phyloP scores from a whole-genome alignment of 2,797 vertebrate genomes.

The Prionace glauca region DNA sequence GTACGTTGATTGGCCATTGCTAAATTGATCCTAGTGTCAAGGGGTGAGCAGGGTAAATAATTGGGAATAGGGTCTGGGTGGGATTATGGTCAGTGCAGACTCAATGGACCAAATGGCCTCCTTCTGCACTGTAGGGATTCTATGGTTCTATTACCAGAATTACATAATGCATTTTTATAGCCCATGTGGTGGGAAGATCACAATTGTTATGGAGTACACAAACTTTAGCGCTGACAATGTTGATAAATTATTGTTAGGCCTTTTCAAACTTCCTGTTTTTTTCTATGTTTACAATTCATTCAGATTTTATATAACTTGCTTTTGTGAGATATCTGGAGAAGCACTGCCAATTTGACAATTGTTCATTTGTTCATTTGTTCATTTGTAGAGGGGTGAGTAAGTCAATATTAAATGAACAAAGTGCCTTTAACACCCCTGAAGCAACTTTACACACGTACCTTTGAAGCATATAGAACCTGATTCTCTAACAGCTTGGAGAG shows the following conservation, averaged over 20 bases:
- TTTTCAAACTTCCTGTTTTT: not conserved
- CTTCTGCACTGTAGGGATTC: too few relatives aligned
- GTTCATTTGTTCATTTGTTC: not conserved
- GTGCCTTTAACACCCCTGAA: not conserved
- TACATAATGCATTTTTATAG: not conserved
- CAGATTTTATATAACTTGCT: constrained; percentile 44
- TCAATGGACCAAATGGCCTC: too few relatives aligned
- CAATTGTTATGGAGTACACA: not conserved
- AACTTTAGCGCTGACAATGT: not conserved
- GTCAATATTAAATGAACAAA: not conserved
- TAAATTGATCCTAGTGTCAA: too few relatives aligned
- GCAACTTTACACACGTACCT: not conserved
- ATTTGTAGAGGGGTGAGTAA: not conserved
- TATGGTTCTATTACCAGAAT: not conserved
- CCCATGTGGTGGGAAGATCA: not conserved
- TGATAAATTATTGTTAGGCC: not conserved
- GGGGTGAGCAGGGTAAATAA: too few relatives aligned
- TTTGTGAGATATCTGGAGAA: constrained; percentile 48
- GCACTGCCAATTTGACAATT: not conserved
- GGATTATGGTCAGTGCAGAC: too few relatives aligned
- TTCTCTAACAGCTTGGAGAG: not conserved
- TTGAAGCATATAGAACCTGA: not conserved
- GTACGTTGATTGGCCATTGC: too few relatives aligned
- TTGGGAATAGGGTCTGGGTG: too few relatives aligned
- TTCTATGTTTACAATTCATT: not conserved